phyloP scores from a whole-genome alignment of 2,113 vertebrate species.

The Pampusana beccarii region DNA sequence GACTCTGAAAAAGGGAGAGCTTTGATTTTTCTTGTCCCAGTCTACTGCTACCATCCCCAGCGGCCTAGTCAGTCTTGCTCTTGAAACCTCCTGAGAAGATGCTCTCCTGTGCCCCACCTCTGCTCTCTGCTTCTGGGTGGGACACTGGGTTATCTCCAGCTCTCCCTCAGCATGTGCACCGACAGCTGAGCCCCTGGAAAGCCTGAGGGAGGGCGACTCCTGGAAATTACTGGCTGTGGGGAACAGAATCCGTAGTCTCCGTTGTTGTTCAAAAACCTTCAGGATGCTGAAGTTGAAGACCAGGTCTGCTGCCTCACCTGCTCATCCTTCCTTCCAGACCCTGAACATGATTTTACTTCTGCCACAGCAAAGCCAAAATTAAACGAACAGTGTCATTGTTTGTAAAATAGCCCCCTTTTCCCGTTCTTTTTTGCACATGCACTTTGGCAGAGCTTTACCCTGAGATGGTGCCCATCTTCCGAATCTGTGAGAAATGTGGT shows the following conservation, averaged over 20 bases:
- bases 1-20: not conserved
- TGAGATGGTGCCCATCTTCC: not conserved
- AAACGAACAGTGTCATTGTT: not conserved
- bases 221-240: not conserved
- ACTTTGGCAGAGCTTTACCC: not conserved
- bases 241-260: not conserved
- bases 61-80: not conserved
- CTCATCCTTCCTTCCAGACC: not conserved
- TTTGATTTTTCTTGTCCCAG: not conserved
- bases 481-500: not conserved
- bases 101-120: not conserved
- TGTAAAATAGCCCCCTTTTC: not conserved
- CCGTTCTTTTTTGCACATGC: fast-evolving
- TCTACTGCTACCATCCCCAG: not conserved
- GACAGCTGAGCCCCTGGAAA: not conserved
- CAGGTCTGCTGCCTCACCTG: not conserved
- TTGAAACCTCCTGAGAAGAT: not conserved
- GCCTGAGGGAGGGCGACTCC: not conserved
- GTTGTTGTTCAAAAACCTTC: not conserved
- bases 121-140: not conserved
- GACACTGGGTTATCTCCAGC: not conserved
- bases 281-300: not conserved
- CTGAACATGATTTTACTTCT: not conserved
- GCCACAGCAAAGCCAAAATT: not conserved
- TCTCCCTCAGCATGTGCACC: fast-evolving